Percentiles rank a stretch among this genome's conserved stretches.
Conservation (phyloP, 2,888 invertebrate genomes). For the Metellina segmentata region DNA sequence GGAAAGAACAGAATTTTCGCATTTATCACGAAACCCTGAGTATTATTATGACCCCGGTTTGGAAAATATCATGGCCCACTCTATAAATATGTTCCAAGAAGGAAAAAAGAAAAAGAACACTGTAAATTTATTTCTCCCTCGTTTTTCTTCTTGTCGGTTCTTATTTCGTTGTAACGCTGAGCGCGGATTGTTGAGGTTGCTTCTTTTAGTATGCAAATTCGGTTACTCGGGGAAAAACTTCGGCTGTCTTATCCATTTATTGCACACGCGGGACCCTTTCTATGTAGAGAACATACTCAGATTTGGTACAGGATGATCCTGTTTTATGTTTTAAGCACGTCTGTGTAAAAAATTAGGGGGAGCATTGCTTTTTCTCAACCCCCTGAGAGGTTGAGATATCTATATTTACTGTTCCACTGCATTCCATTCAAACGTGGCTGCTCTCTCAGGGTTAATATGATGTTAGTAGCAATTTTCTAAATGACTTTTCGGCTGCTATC, state of each 20-base stretch:
- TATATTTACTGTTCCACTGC: slow-evolving; percentile 9
- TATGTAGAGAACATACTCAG: not conserved
- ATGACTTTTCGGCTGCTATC: slow-evolving; percentile 1
- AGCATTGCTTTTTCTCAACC: not conserved
- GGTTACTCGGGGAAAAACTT: slow-evolving; percentile 11
- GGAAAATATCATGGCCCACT: slow-evolving; percentile 10
- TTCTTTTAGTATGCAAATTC: slow-evolving; percentile 32
- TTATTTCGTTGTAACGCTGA: slow-evolving; percentile 2
- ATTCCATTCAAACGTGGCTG: not conserved
- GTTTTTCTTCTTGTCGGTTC: not conserved
- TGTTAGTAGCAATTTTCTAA: slow-evolving; percentile 32
- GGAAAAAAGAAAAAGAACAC: not conserved
- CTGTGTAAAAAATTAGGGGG: slow-evolving; percentile 9
- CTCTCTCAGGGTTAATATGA: slow-evolving; percentile 2
- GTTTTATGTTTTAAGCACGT: slow-evolving; percentile 41
- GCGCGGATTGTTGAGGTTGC: not conserved
- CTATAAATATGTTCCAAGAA: slow-evolving; percentile 9
- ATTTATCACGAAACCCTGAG: slow-evolving; percentile 14
- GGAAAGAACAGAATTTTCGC: not conserved
- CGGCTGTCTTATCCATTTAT: slow-evolving; percentile 20
- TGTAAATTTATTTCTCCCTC: not conserved
- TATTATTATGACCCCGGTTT: slow-evolving; percentile 27
- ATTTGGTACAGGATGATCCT: slow-evolving; percentile 4
- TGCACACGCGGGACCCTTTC: slow-evolving; percentile 8
- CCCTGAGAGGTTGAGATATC: not conserved